phyloP scores from a whole-genome alignment of 2,888 invertebrate genomes.

The Pogonocherus hispidulus region DNA sequence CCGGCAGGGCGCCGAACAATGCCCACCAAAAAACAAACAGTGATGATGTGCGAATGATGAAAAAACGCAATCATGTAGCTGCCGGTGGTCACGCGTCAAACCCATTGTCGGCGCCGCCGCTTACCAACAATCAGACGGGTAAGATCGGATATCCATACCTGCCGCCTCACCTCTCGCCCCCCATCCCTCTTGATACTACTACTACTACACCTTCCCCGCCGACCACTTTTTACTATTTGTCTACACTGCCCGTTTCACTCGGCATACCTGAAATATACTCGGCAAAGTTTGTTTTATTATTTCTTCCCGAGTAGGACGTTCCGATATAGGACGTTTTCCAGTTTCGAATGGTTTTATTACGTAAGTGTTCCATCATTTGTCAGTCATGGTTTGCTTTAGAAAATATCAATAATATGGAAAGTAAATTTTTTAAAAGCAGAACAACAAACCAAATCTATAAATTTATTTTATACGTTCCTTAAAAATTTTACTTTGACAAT shows the following conservation, averaged over 20 bases:
- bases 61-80: constrained; percentile 69
- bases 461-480: no score
- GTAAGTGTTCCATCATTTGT: no score
- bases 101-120: constrained; percentile 66
- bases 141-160: constrained; percentile 66
- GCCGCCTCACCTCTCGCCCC: constrained; percentile 30
- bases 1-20: constrained; percentile 48
- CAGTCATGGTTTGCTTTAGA: no score
- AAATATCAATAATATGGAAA: no score
- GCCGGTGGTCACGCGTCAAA: constrained; percentile 67
- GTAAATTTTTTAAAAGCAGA: no score
- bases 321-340: no score
- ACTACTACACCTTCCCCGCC: constrained; percentile 18
- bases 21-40: constrained; percentile 35
- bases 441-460: no score
- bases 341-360: no score
- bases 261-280: constrained; percentile 22
- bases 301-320: no score
- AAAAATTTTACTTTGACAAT: background rate
- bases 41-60: constrained; percentile 61
- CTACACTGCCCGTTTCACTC: constrained; percentile 12
- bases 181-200: constrained; percentile 1
- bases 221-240: constrained; percentile 25
- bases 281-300: no score
- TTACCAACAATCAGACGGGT: constrained; percentile 74